Evolutionary conservation across 2,113 vertebrate species (phyloP).

Genomic region (Myotis davidii): DNA sequence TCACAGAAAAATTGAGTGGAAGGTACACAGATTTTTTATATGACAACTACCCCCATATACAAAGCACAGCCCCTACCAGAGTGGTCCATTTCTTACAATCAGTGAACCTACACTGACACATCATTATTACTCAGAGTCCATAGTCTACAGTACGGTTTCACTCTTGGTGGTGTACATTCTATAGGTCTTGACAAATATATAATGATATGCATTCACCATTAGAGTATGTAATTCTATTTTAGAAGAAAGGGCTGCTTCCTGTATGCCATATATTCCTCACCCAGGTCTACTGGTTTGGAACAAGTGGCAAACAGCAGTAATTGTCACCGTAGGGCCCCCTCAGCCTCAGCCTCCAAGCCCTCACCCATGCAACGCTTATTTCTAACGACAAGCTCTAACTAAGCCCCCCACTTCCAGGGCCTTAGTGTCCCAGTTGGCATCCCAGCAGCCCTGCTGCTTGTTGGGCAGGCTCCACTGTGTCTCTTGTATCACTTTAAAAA

Average conservation of each 20-base stretch:
- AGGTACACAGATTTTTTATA: not conserved
- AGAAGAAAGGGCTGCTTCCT: not conserved
- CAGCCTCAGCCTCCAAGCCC: not conserved
- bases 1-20: not conserved
- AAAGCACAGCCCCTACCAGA: not conserved
- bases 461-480: conserved; percentile 14
- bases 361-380: not conserved
- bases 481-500: conserved; percentile 70
- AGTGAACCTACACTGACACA: not conserved
- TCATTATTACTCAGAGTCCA: too few relatives aligned
- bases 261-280: rapidly evolving
- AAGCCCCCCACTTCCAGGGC: not conserved
- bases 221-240: not conserved
- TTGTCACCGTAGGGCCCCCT: not conserved
- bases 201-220: not conserved
- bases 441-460: not conserved
- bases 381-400: not conserved
- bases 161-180: not conserved
- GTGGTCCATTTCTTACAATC: rapidly evolving
- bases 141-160: not conserved
- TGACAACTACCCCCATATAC: rapidly evolving
- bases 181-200: not conserved
- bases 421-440: conserved; percentile 42
- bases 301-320: not conserved
- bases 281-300: not conserved